Base-by-base conservation (phyloP, 2,888 invertebrate genomes). In the Eilema depressum region DNA sequence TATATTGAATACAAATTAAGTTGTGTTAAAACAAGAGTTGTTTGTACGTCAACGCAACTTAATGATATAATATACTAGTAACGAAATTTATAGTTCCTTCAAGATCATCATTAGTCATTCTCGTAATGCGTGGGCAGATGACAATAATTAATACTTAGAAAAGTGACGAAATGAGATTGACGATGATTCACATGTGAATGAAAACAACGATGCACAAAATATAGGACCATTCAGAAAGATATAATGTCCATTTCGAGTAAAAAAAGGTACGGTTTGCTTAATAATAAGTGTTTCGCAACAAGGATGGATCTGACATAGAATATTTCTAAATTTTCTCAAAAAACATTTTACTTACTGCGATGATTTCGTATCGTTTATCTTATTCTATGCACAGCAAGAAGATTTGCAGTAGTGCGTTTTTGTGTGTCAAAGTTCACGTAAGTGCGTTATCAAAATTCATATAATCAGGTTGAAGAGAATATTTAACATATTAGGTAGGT, bases 141-240 rank as follows among this genome's bases (percentile, higher is more conserved):
- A 86, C 86, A 88, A 84, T 81, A 84, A 86, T 83, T 78, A 85
- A 53, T 91, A 88, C 86, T 88, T 85, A 88, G 87, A 89, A 91
- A 81, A 84, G 83, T 90, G 89, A 91, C 86, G 87, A 90, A 88
- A 91, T 84, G 71, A 83, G 82, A 84, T 73, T 73, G 74, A 84
- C 66, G 73, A 74, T 91, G 91, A 92, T 79, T 93, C 91, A 92
- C 80, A 85, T 79, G 75, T 86, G 79, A 88, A 87, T 85, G 84
- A 88, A 86, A 86, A 86, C 80, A 87, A 85, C 80, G 71, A 74
- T 74, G 69, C 80, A 74, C 69, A 75, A 37, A 80, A 77, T 68
- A 77, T 78, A 7, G 41, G 14, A 41, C 41, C 53, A 53, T 53
- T 53, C 53, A 20, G n/a, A 53, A 20, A 4, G 41, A 53, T 20